Conservation (phyloP, 2,113 vertebrate genomes). For the Sitta europaea region DNA sequence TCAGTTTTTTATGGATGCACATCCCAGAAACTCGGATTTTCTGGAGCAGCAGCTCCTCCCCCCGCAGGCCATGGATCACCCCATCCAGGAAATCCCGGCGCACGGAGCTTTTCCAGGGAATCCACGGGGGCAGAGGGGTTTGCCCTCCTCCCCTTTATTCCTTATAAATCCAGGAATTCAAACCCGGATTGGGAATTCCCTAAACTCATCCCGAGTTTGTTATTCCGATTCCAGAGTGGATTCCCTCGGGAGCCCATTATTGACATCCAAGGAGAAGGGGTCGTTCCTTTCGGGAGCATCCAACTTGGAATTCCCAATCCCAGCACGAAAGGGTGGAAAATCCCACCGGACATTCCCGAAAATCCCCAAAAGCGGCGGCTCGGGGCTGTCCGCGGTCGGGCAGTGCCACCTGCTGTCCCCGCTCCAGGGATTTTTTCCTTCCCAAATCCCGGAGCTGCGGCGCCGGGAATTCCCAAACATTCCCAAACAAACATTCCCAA, state of each 20-base stretch:
- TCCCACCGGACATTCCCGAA: not conserved
- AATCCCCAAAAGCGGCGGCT: accelerated
- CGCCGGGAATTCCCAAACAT: not conserved
- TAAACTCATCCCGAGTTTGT: not conserved
- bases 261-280: not conserved
- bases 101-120: not conserved
- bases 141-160: not conserved
- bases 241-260: not conserved
- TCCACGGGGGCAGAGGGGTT: not conserved
- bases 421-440: not conserved
- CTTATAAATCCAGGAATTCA: not conserved
- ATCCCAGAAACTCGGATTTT: not conserved
- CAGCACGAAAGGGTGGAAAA: not conserved
- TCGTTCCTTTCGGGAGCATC: not conserved
- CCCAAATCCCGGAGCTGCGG: not conserved
- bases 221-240: accelerated
- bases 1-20: not conserved
- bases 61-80: not conserved
- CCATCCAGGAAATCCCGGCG: not conserved
- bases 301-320: accelerated
- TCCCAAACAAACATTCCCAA: not conserved
- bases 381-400: not conserved
- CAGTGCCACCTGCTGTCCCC: conserved; percentile 47
- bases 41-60: not conserved
- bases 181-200: not conserved